These are phyloP conservation scores for Notarius quadriscutis DNA, from an alignment of 2,113 vertebrate species.

Conservation along the genomic window DNA sequence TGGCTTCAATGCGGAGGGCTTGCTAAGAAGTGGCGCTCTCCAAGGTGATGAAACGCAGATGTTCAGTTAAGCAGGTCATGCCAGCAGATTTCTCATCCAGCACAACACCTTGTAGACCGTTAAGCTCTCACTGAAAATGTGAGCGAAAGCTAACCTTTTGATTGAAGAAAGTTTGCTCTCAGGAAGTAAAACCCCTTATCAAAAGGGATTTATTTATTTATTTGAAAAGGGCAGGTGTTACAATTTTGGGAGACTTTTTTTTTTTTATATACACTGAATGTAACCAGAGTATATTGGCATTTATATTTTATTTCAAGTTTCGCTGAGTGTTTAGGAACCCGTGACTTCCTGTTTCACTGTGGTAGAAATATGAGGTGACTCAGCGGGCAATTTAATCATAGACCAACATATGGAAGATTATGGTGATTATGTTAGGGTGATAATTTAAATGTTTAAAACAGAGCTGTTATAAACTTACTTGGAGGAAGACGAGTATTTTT, in stretches of 20 bases:
- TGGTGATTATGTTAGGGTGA: not conserved
- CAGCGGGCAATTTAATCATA: not conserved
- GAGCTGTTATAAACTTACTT: not conserved
- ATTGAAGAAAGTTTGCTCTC: not conserved
- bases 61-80: not conserved
- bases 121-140: not conserved
- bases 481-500: not conserved
- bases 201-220: not conserved
- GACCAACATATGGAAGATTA: not conserved
- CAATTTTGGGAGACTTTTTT: not conserved
- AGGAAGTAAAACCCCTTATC: not conserved
- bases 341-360: not conserved
- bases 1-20: not conserved
- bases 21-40: not conserved
- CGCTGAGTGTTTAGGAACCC: not conserved
- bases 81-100: not conserved
- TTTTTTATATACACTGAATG: not conserved
- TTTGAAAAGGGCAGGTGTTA: not conserved
- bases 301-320: not conserved
- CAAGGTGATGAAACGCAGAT: slow-evolving; percentile 8
- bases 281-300: no score
- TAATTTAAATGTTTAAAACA: not conserved
- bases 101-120: not conserved
- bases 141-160: not conserved
- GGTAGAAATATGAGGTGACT: not conserved